Conservation (phyloP, 2,113 vertebrate species). For the human region DNA sequence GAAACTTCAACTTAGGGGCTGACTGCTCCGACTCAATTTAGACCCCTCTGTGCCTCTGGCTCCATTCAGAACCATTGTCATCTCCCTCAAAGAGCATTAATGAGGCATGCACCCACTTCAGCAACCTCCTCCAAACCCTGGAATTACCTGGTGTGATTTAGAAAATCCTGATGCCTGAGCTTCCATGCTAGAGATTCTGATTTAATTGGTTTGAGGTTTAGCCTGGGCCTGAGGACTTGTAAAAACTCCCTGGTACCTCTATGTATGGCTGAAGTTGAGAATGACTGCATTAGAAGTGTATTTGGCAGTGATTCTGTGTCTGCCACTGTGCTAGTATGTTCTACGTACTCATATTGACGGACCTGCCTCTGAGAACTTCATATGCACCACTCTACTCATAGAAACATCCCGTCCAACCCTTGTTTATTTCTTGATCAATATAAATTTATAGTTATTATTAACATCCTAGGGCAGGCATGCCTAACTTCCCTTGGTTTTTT, state of each 20-base stretch:
- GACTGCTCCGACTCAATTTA: no score
- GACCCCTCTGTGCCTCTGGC: not conserved
- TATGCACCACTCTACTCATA: no score
- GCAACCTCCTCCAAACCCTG: no score
- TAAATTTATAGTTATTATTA: not conserved
- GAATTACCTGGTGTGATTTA: not conserved
- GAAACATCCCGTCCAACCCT: not conserved
- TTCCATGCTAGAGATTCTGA: not conserved
- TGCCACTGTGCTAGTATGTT: no score
- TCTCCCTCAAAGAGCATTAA: fast-evolving
- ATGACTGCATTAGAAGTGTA: not conserved
- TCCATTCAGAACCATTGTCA: not conserved
- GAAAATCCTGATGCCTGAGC: not conserved
- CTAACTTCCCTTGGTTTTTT: not conserved
- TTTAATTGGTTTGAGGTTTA: not conserved
- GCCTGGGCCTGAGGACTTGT: not conserved
- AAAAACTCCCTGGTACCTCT: not conserved
- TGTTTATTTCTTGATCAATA: not conserved
- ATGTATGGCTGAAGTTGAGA: not conserved
- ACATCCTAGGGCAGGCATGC: no score
- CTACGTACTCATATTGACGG: fast-evolving
- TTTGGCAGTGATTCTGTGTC: not conserved
- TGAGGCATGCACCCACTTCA: fast-evolving
- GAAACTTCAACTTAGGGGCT: not conserved
- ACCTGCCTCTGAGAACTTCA: not conserved